Evolutionary conservation across 2,113 vertebrate species (phyloP).

Genomic region (Polypterus bichir): DNA sequence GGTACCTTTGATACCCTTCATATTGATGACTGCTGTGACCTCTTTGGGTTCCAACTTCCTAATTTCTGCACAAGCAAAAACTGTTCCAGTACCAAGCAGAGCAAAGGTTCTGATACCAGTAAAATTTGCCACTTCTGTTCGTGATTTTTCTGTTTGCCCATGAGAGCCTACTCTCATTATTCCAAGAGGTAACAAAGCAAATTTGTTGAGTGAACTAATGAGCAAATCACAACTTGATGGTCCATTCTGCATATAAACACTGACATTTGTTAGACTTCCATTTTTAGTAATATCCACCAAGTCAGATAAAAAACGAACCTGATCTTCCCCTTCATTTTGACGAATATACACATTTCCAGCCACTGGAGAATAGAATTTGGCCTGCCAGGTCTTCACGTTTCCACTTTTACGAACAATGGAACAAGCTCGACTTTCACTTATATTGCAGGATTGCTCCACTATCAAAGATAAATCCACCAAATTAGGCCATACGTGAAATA

Average conservation of each 20-base stretch:
- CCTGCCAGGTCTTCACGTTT: constrained; percentile 31
- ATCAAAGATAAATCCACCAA: constrained; percentile 45
- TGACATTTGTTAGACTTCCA: constrained; percentile 17
- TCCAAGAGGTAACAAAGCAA: constrained; percentile 28
- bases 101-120: constrained; percentile 24
- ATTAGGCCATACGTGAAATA: constrained; percentile 26
- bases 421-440: constrained; percentile 32
- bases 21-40: constrained; percentile 41
- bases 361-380: constrained; percentile 37
- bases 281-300: constrained; percentile 28
- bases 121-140: constrained; percentile 24
- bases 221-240: constrained; percentile 28
- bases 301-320: constrained; percentile 34
- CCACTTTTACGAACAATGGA: constrained; percentile 26
- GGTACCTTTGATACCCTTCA: constrained; percentile 47
- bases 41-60: constrained; percentile 33
- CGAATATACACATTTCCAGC: constrained; percentile 53
- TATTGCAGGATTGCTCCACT: constrained; percentile 36
- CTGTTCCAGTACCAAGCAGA: constrained; percentile 24
- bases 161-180: constrained; percentile 36
- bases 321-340: constrained; percentile 10
- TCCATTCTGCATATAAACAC: constrained; percentile 24
- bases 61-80: constrained; percentile 39
- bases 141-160: constrained; percentile 31
- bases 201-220: constrained; percentile 20